Conservation (phyloP, 2,797 vertebrate species). For the Lepilemur ruficaudatus region DNA sequence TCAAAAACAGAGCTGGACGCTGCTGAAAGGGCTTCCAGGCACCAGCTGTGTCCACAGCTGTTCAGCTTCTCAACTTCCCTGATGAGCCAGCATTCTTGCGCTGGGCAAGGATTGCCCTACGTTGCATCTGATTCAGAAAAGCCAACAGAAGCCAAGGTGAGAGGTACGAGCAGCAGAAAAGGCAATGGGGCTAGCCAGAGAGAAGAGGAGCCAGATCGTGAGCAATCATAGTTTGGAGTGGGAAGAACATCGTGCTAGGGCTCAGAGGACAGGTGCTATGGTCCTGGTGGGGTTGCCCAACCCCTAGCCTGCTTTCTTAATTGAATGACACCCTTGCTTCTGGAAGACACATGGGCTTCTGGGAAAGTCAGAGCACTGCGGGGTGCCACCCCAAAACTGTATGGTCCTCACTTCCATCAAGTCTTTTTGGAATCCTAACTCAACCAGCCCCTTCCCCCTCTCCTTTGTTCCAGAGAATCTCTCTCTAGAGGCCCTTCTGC, state of each 20-base stretch:
- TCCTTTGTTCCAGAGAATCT: not conserved
- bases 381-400: not conserved
- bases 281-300: not conserved
- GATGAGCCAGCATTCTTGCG: constrained; percentile 35
- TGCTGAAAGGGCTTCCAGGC: constrained; percentile 24
- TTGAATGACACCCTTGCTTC: not conserved
- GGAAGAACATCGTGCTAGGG: not conserved
- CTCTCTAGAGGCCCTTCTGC: not conserved
- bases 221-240: not conserved
- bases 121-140: not conserved
- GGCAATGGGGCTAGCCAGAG: not conserved
- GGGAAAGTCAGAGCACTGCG: not conserved
- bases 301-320: not conserved
- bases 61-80: not conserved
- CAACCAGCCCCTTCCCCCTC: not conserved
- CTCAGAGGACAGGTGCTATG: not conserved
- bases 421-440: not conserved
- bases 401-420: not conserved
- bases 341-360: not conserved
- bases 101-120: not conserved
- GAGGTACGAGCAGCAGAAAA: not conserved
- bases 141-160: not conserved
- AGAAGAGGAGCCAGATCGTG: not conserved
- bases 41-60: constrained; percentile 48
- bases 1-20: constrained; percentile 31